Base-by-base conservation (phyloP, 30 jellyfish, hydroid and myxozoan genomes). In the Pelagia noctiluca region DNA sequence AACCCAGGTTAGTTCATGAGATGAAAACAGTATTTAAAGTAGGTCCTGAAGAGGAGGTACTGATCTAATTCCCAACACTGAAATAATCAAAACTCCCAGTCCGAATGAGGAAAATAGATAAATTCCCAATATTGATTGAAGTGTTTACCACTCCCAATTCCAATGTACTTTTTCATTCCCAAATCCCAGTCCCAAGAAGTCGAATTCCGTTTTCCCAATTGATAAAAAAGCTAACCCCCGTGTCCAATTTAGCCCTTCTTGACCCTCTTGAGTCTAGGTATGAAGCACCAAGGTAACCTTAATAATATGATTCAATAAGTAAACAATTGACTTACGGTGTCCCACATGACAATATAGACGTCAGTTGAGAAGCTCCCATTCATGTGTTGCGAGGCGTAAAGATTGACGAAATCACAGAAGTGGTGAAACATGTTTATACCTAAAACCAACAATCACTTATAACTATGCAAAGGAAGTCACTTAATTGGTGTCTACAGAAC, bases 341-440 rank as follows among this genome's bases (percentile, higher is more conserved):
- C 97, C 97, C 97, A 89, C 91, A 81, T 82, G 65, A 89, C 91
- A 48, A 89, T 82, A 31, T 67, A 35, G 22, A 82, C 50, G 53
- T 89, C 97, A 0, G 88, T 75, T 12, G 95, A 81, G 46, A 89
- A 89, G 46, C 95, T 89, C 42, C 97, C 95, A 76, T 89, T 89
- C 61, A 89, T 65, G 78, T 82, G 97, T 47, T 82, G 97, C 2
- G 95, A 83, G 1, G 91, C 95, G 38, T 82, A 89, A 16, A 89
- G 91, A 76, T 89, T 89, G 72, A 89, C 87, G 70, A 89, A 89
- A 64, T 82, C 97, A 50, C 95, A 89, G 85, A 83, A 89, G 68
- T 82, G 97, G 76, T 89, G 97, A 67, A 47, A 89, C 90, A 89
- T 72, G 68, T 89, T 89, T 42, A 89, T 63, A n/a, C 97, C 97